phyloP scores from a whole-genome alignment of 2,113 vertebrate genomes.

The Pantherophis guttatus region DNA sequence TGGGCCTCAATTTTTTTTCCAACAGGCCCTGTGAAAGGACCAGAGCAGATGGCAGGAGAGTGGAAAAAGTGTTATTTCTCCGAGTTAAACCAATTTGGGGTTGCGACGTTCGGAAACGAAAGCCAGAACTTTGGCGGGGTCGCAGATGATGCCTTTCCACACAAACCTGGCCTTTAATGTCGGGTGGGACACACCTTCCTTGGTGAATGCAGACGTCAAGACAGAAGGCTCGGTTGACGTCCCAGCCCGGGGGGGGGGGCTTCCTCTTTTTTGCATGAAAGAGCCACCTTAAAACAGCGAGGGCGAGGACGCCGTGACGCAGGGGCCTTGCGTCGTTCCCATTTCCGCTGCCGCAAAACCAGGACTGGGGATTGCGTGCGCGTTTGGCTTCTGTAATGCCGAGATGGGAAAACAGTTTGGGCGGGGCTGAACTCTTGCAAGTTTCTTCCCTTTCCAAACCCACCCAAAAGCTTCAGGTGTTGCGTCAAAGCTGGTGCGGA shows the following conservation, averaged over 20 bases:
- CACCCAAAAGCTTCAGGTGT: background rate
- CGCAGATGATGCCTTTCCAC: conserved; percentile 19
- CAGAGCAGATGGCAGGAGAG: conserved; percentile 19
- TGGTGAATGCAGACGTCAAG: conserved; percentile 45
- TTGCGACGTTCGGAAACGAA: conserved; percentile 52
- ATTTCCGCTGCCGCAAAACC: background rate
- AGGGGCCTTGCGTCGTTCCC: conserved; percentile 35
- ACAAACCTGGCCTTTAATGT: conserved; percentile 37
- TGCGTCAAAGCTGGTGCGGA: background rate
- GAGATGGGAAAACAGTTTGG: no score
- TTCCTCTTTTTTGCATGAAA: conserved; percentile 39
- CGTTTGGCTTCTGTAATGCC: conserved; percentile 14
- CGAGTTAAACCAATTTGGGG: conserved; percentile 46
- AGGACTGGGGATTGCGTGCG: background rate
- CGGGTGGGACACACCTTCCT: conserved; percentile 15
- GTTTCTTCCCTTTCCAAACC: background rate
- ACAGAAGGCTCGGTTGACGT: conserved; percentile 24
- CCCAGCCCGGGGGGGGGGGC: conserved; percentile 18
- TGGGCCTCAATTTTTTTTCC: background rate
- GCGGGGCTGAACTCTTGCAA: background rate
- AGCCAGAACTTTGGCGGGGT: conserved; percentile 34
- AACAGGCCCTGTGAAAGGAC: conserved; percentile 19
- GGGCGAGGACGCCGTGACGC: conserved; percentile 41
- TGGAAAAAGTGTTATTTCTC: conserved; percentile 53
- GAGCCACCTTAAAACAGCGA: conserved; percentile 22